phyloP scores from a whole-genome alignment of 2,113 vertebrate species.

The Zapus hudsonius region DNA sequence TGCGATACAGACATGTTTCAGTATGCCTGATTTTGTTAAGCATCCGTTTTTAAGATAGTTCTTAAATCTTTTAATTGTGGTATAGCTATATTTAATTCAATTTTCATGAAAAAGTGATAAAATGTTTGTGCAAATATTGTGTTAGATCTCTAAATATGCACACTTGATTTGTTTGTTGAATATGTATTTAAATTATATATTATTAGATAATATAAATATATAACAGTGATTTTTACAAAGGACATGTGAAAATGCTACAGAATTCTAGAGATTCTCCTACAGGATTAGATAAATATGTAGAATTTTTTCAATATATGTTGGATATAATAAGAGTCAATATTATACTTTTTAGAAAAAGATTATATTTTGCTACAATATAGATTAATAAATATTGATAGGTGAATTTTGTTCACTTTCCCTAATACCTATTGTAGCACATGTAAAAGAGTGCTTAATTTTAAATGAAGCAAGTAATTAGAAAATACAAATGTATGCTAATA shows the following conservation, averaged over 20 bases:
- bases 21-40: background rate
- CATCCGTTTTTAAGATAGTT: slow-evolving; percentile 19
- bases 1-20: background rate
- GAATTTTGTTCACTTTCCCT: background rate
- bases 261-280: background rate
- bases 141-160: background rate
- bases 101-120: slow-evolving; percentile 21
- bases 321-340: background rate
- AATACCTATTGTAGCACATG: background rate
- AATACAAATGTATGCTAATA: background rate
- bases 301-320: background rate
- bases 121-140: background rate
- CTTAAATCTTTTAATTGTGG: background rate
- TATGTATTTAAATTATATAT: background rate
- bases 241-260: background rate
- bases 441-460: background rate
- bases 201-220: background rate
- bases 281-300: background rate
- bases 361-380: background rate
- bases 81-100: slow-evolving; percentile 20
- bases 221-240: background rate
- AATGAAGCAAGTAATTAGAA: slow-evolving; percentile 35
- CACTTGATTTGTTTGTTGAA: slow-evolving; percentile 1
- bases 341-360: background rate
- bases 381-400: background rate